These are phyloP conservation scores for Ceratina japonica DNA, from an alignment of 1,140 invertebrate genomes.

Conservation along the genomic window DNA sequence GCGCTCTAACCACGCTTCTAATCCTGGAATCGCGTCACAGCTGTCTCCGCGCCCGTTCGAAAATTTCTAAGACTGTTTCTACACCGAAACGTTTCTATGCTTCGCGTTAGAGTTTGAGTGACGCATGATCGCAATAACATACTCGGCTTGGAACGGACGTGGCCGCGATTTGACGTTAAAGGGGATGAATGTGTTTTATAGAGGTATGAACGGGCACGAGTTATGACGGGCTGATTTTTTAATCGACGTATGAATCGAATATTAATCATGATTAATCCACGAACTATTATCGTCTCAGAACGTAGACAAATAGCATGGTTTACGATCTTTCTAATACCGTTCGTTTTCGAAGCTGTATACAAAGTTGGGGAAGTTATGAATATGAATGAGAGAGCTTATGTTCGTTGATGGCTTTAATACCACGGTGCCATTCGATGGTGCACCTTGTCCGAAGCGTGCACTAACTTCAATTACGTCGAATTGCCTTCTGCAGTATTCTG, in stretches of 20 bases:
- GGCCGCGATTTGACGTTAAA: constrained; percentile 22
- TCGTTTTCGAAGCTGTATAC: neutral
- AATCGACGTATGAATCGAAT: neutral
- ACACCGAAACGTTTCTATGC: neutral
- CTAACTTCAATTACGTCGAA: constrained; percentile 5
- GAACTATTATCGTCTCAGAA: neutral
- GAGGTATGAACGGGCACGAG: neutral
- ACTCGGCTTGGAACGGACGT: constrained; percentile 2
- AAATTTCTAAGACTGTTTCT: neutral
- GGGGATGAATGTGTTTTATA: constrained; percentile 18
- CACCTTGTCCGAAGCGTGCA: neutral
- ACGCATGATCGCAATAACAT: too few relatives aligned
- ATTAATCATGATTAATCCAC: neutral
- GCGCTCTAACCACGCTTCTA: too few relatives aligned
- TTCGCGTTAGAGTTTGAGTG: too few relatives aligned
- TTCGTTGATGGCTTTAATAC: constrained; percentile 31
- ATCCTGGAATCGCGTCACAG: too few relatives aligned
- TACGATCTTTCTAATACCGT: neutral
- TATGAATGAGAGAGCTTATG: constrained; percentile 31
- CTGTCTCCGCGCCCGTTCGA: too few relatives aligned
- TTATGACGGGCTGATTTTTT: neutral
- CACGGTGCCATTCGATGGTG: neutral
- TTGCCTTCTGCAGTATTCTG: too few relatives aligned
- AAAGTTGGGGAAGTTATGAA: constrained; percentile 27
- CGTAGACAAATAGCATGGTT: neutral